Evolutionary conservation across 2,888 invertebrate species (phyloP), one percentile per base, ranked within the genome.

Genomic region (Euspilapteryx auroguttella): DNA sequence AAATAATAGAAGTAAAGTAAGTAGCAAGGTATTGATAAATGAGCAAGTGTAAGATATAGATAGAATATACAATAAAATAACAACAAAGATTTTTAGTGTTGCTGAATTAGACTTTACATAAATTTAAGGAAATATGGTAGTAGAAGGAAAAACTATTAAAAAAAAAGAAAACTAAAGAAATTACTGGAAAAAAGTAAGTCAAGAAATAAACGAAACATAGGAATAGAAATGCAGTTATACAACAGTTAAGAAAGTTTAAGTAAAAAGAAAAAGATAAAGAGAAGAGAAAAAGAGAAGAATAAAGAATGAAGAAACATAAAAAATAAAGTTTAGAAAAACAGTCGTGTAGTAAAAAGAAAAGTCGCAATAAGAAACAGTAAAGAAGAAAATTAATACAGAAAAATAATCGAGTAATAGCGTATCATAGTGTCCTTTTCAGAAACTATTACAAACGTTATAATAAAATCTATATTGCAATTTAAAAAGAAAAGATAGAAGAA

Each of bases 381-480:
- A 23, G n/a, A 6, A 12, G n/a, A n/a, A n/a, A n/a, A n/a, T n/a
- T n/a, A n/a, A n/a, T n/a, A n/a, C n/a, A n/a, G n/a, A n/a, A n/a
- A n/a, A n/a, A n/a, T n/a, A n/a, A n/a, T n/a, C n/a, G n/a, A n/a
- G n/a, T n/a, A n/a, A n/a, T n/a, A n/a, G n/a, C 57, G 48, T 73
- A 73, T 73, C 73, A 73, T 73, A 75, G 73, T 65, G 62, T 61
- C 50, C 61, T 65, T 65, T 54, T 12, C 8, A 36, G 49, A 35
- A 45, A 49, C 10, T 34, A 34, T 38, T 52, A 47, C 32, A n/a
- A n/a, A n/a, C n/a, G n/a, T n/a, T n/a, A n/a, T n/a, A n/a, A n/a
- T n/a, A n/a, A n/a, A n/a, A n/a, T n/a, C n/a, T n/a, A n/a, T n/a
- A 23, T 23, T 23, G 3, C 10, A 12, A 12, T 11, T 23, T 4